Evolutionary conservation across 2,797 vertebrate genomes (phyloP), one percentile per base, ranked within the genome.

Genomic region (Dipus sagitta): DNA sequence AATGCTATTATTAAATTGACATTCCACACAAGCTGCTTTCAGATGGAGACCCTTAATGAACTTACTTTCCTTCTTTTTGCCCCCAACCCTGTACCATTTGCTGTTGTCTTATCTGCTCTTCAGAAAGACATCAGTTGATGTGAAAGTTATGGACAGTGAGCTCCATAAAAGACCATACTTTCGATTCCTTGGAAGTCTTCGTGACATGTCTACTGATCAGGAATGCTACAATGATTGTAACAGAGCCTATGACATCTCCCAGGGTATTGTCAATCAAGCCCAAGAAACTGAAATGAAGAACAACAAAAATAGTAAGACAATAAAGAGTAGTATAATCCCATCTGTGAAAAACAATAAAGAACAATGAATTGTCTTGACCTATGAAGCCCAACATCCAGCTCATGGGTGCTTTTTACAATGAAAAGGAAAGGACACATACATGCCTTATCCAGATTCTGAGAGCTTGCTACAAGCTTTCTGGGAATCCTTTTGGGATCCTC

Each of bases 1-100:
- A 99, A 98, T 98, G 98, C 98, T 98, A 99, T 99, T 99, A 99
- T 99, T 98, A 98, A 98, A 98, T 98, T 98, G 98, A 98, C 99
- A 99, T 99, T 99, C 99, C 99, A 97, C 97, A 96, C 98, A 99
- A 98, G 98, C 98, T 98, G 98, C 97, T 97, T 98, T 98, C 97
- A 97, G 97, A 98, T 96, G 98, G 97, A 93, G 94, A 92, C 88
- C 96, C 97, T 98, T 98, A 98, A 98, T 98, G 97, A 98, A 98
- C 98, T 97, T 97, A 96, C 96, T 95, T 94, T 97, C 96, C 95
- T 88, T 97, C 96, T 95, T 97, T 97, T 97, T 96, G 85, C 92
- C 96, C 96, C 87, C 94, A 92, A 3, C 54, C 54, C 88, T 94
- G 93, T 91, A 94, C 78, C 86, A 96, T 96, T 97, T 97, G 96